Evolutionary conservation across 2,888 invertebrate species (phyloP), one percentile per base, ranked within the genome.

Genomic region (Esperia sulphurella): DNA sequence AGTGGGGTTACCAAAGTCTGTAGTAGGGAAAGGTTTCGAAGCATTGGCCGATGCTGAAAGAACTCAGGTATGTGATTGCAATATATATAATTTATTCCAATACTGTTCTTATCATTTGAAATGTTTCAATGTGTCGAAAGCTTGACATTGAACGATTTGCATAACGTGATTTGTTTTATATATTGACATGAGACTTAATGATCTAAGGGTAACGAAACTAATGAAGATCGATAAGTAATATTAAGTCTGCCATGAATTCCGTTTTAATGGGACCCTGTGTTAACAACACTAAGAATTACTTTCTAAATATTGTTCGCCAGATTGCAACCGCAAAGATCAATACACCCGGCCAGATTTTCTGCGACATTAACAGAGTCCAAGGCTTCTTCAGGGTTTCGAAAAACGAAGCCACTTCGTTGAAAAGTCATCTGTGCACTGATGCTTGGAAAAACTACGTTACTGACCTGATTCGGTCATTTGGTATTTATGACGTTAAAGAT

Each of bases 1-100:
- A 8, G 57, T 72, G 10, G 56, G 53, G 0, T 52, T 91, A 9
- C 78, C 83, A 5, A 62, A 77, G 0, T 45, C 63, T 10, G 55
- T 83, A 33, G 55, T 89, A 10, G 72, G 63, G 9, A 84, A 79
- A 43, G 75, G 82, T 7, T 77, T 89, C 41, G 87, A 90, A 21
- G 89, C 77, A 4, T 66, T 90, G 37, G 72, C 84, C n/a, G 81
- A 87, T 60, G 75, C 84, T 35, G 82, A 87, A 51, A 75, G 87
- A 53, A 74, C 80, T 1, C 87, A 88, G 79, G 90, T 90, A 71
- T 29, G 38, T 13, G 10, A 41, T 9, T 8, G 14, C 8, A 40
- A 45, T 35, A 28, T 8, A 54, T 29, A 6, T n/a, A n/a, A n/a
- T n/a, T 8, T 21, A 12, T 28, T 12, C 5, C 21, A 21, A 21